Base-by-base conservation (phyloP, 2,888 invertebrate species). In the Margaritifera margaritifera region DNA sequence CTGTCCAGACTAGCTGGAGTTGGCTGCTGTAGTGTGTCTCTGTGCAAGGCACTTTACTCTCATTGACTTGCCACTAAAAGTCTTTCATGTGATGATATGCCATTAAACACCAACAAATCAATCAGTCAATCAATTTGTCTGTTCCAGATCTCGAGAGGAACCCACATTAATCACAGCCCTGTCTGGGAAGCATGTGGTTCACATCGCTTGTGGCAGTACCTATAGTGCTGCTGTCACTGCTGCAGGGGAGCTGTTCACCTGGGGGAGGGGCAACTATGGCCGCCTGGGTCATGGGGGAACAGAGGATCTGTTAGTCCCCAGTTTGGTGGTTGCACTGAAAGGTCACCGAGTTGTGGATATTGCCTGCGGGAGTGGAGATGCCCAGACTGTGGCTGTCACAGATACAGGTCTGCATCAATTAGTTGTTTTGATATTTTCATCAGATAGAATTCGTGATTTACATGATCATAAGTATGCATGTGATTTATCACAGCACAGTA, bases 211-310 rank as follows among this genome's bases (percentile, higher is more conserved):
- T 88, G 97, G 98, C 1, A 96, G 97, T 64, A 96, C 97, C 18
- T 98, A 98, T 89, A 97, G 96, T 22, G 97, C 97, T 2, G 96
- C 96, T 8, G 93, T 98, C 62, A 95, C 96, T 0, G 93, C 94
- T 24, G 92, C 93, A 18, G 97, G 98, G 24, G 95, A 96, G 79
- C 92, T 98, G n/a, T 95, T 95, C 88, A 97, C 97, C 0, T 98
- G 98, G 97, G 98, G 98, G 62, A 96, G 97, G 90, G 98, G 98
- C 0, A 92, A 97, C 52, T 98, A 98, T 87, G 98, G 98, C 0
- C 92, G 97, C 0, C 91, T 98, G 27, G 98, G 98, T 0, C 97
- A 97, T 86, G 97, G 96, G 0, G 96, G 96, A 86, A 96, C 96
- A 55, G 97, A 98, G 88, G 97, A 98, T 90, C 96, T 96, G 84